A percentile compares a stretch with the other conserved stretches of the same genome.
Evolutionary conservation across 2,797 vertebrate species (phyloP).

Genomic region (Lepus oiostolus): DNA sequence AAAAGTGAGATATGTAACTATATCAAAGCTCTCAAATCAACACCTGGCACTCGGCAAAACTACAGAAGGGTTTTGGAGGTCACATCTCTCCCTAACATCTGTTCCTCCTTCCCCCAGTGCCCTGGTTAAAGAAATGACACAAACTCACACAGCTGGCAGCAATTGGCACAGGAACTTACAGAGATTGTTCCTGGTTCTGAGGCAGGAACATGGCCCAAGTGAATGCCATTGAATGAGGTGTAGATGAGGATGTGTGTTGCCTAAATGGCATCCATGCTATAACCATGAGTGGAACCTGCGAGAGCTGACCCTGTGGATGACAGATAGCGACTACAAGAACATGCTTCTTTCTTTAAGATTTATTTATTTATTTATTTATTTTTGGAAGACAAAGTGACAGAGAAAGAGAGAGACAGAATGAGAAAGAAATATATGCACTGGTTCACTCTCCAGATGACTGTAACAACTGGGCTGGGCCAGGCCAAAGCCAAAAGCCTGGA

Average conservation of each 20-base stretch:
- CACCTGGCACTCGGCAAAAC: not conserved
- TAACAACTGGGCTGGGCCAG: too few relatives aligned
- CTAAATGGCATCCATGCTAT: rapidly evolving
- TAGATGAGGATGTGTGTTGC: not conserved
- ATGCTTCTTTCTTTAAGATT: too few relatives aligned
- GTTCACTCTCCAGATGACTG: too few relatives aligned
- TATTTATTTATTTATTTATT: too few relatives aligned
- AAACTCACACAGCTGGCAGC: not conserved
- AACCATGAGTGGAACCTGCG: not conserved
- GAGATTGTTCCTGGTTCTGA: not conserved
- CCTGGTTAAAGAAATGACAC: not conserved
- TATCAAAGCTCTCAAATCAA: not conserved
- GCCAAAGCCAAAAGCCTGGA: too few relatives aligned
- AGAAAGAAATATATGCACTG: too few relatives aligned
- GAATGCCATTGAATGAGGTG: not conserved
- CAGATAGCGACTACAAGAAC: not conserved
- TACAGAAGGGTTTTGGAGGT: not conserved
- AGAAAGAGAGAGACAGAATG: too few relatives aligned
- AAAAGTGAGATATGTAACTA: not conserved
- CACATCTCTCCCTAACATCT: not conserved
- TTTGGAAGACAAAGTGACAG: too few relatives aligned
- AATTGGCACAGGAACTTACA: not conserved
- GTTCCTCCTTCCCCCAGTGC: not conserved
- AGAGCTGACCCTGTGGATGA: not conserved
- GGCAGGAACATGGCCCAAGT: not conserved